Conservation (phyloP, 1,140 invertebrate genomes). For the Ridgeia piscesae region DNA sequence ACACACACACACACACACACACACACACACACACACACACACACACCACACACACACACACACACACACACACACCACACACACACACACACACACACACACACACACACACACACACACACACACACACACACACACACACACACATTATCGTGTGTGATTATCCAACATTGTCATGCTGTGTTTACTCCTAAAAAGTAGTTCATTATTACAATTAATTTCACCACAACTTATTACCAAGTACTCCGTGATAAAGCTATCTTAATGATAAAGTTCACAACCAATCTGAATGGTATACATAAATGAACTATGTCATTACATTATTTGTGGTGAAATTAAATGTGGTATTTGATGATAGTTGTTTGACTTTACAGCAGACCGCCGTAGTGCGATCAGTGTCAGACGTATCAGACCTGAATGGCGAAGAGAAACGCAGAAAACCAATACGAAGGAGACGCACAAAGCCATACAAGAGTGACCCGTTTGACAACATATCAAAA, state of each 20-base stretch:
- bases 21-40: too few relatives aligned
- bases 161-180: neutral
- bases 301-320: neutral
- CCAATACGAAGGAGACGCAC: neutral
- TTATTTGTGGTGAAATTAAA: neutral
- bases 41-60: too few relatives aligned
- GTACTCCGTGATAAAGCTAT: neutral
- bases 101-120: too few relatives aligned
- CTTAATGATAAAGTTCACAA: neutral
- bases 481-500: conserved; percentile 21
- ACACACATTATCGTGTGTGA: too few relatives aligned
- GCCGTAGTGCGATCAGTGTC: conserved; percentile 25
- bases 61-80: too few relatives aligned
- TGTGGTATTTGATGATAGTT: neutral
- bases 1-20: too few relatives aligned
- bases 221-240: neutral
- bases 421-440: conserved; percentile 23
- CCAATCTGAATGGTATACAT: neutral
- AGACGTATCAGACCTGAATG: conserved; percentile 26
- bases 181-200: neutral
- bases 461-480: conserved; percentile 28
- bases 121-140: too few relatives aligned
- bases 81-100: too few relatives aligned
- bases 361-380: conserved; percentile 12
- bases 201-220: neutral